A percentile compares a stretch with the other conserved stretches of the same genome.
These are phyloP conservation scores for Pluvialis apricaria DNA, from an alignment of 2,113 vertebrate species.

Conservation along the genomic window DNA sequence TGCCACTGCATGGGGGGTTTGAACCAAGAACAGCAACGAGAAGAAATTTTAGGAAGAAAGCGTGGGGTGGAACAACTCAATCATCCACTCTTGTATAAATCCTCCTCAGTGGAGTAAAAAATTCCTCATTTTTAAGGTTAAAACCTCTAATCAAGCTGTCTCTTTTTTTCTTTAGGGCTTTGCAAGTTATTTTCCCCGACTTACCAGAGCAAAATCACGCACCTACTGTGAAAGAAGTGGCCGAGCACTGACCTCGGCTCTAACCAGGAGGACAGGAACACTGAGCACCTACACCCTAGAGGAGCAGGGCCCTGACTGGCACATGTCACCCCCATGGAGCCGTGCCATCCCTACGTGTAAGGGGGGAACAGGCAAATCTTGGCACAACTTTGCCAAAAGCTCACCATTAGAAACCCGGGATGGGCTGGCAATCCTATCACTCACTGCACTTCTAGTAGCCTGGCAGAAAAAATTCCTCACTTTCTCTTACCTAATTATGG, in stretches of 20 bases:
- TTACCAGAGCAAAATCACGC: background rate
- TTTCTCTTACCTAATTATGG: background rate
- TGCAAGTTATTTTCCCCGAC: background rate
- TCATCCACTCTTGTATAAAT: background rate
- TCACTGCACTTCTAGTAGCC: background rate
- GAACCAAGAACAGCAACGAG: background rate
- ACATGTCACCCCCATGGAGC: fast-evolving
- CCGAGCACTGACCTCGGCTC: background rate
- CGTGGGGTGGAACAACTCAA: fast-evolving
- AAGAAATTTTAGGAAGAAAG: background rate
- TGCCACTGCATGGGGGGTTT: background rate
- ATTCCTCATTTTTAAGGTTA: background rate
- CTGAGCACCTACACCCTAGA: fast-evolving
- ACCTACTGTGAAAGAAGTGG: background rate
- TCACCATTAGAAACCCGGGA: background rate
- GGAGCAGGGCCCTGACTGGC: background rate
- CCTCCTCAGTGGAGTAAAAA: background rate
- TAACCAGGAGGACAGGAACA: background rate
- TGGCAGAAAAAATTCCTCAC: background rate
- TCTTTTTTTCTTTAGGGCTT: background rate
- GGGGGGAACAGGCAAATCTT: background rate
- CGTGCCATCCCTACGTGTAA: fast-evolving
- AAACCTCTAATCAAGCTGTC: background rate
- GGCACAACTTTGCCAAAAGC: fast-evolving
- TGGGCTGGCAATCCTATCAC: background rate